phyloP scores from a whole-genome alignment of 2,113 vertebrate species.

The Forbesichthys agassizii region DNA sequence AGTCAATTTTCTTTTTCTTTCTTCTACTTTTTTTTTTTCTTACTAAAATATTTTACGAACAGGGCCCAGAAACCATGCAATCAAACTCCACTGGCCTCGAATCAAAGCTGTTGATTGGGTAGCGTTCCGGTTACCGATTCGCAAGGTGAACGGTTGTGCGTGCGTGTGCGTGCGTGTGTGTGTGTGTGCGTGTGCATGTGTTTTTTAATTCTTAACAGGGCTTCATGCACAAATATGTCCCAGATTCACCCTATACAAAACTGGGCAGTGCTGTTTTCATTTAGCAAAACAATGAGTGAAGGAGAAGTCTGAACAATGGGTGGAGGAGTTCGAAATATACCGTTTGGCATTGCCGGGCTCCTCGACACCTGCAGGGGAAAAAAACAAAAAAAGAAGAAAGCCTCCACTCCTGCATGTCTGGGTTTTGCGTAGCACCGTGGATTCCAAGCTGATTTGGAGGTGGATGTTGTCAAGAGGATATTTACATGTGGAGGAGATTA shows the following conservation, averaged over 20 bases:
- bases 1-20: neutral
- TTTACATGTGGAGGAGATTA: constrained; percentile 82
- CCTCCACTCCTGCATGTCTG: constrained; percentile 39
- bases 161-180: too few species aligned
- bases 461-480: constrained; percentile 68
- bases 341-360: constrained; percentile 38
- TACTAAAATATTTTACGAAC: neutral
- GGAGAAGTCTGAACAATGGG: constrained; percentile 1
- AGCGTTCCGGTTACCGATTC: constrained; percentile 19
- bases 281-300: constrained; percentile 7
- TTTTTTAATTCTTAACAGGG: neutral
- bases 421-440: constrained; percentile 64
- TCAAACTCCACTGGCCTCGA: constrained; percentile 36
- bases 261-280: constrained; percentile 15
- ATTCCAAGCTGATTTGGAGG: constrained; percentile 68
- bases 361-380: constrained; percentile 52
- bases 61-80: constrained; percentile 9
- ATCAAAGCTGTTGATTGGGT: constrained; percentile 46
- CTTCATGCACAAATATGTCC: constrained; percentile 33
- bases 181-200: neutral
- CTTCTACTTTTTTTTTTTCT: neutral
- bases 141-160: constrained; percentile 8
- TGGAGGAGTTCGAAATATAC: neutral
- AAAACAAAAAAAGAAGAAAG: constrained; percentile 18
- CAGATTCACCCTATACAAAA: constrained; percentile 39